Percentiles rank a stretch among this genome's conserved stretches.
phyloP scores from a whole-genome alignment of 2,888 invertebrate species.

The Bimastos eiseni region DNA sequence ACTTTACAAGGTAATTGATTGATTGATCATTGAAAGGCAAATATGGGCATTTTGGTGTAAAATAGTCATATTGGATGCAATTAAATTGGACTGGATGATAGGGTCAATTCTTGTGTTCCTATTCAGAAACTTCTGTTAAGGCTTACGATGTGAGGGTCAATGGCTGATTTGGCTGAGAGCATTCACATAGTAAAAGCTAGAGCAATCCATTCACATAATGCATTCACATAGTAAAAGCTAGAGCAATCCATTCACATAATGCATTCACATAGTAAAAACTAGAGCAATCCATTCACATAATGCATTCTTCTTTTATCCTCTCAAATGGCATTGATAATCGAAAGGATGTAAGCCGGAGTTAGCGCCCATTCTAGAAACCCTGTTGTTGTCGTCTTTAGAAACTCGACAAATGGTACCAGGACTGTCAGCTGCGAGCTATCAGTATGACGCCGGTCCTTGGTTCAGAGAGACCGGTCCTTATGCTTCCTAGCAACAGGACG shows the following conservation, averaged over 20 bases:
- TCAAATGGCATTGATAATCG: not conserved
- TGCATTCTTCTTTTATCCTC: not conserved
- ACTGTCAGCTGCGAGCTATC: conserved; percentile 41
- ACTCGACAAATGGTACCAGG: conserved; percentile 41
- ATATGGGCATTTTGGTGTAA: no score
- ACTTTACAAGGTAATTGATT: no score
- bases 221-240: no score
- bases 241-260: no score
- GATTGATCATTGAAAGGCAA: no score
- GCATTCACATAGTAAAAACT: not conserved
- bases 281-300: not conserved
- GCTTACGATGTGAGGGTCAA: not conserved
- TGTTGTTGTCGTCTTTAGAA: conserved; percentile 35
- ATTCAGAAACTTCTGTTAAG: not conserved
- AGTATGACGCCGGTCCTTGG: conserved; percentile 28
- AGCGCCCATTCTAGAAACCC: not conserved
- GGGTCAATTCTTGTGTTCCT: not conserved
- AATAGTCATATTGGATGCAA: no score
- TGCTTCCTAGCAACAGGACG: not conserved
- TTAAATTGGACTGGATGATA: no score
- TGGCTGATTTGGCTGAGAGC: not conserved
- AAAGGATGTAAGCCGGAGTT: not conserved
- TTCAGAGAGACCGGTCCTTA: not conserved
- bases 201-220: no score
- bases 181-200: no score